Evolutionary conservation across 2,113 vertebrate genomes (phyloP).

Genomic region (Atrichornis clamosus): DNA sequence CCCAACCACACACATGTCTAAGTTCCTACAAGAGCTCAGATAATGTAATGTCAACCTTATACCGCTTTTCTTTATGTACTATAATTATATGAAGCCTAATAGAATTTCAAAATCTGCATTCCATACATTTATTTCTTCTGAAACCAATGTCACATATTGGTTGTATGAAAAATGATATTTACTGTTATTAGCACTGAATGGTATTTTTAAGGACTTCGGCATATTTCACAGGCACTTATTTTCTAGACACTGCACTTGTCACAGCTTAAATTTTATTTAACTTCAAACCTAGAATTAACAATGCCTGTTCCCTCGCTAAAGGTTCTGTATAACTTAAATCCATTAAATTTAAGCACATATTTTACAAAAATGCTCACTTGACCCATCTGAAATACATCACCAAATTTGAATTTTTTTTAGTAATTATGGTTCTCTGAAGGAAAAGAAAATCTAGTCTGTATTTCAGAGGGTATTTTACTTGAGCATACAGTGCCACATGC

Average conservation of each 20-base stretch:
- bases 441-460: conserved; percentile 23
- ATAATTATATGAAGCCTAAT: conserved; percentile 58
- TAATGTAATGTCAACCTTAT: conserved; percentile 63
- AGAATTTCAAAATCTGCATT: conserved; percentile 65
- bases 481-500: background rate
- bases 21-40: conserved; percentile 52
- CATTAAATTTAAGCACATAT: conserved; percentile 35
- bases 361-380: conserved; percentile 50
- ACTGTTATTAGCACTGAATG: conserved; percentile 56
- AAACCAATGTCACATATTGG: conserved; percentile 43
- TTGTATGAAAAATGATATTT: conserved; percentile 60
- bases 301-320: conserved; percentile 40
- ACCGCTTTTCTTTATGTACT: conserved; percentile 54
- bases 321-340: conserved; percentile 51
- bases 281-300: conserved; percentile 62
- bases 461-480: conserved; percentile 29
- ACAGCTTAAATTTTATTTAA: conserved; percentile 67
- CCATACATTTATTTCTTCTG: conserved; percentile 66
- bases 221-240: conserved; percentile 64
- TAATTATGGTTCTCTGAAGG: conserved; percentile 36
- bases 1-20: conserved; percentile 26
- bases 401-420: background rate
- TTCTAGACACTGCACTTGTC: conserved; percentile 59
- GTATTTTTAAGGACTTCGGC: conserved; percentile 55
- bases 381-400: conserved; percentile 29